These are phyloP conservation scores for Echinops telfairi DNA, from an alignment of 2,113 vertebrate genomes.

Conservation along the genomic window DNA sequence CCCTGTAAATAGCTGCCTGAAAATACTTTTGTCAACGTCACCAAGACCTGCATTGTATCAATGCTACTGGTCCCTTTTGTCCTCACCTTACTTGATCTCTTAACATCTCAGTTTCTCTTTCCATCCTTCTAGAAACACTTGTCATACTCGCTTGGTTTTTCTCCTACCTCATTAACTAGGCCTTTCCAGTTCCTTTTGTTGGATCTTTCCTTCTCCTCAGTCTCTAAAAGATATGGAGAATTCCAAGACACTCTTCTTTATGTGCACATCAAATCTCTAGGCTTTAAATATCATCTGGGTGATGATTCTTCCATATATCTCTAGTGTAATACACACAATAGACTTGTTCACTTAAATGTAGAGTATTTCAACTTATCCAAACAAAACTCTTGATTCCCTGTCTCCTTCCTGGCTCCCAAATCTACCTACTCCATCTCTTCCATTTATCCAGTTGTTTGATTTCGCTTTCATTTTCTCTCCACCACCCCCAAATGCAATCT, in stretches of 20 bases:
- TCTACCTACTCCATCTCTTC: conserved; percentile 32
- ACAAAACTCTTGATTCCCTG: conserved; percentile 8
- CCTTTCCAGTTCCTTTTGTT: conserved; percentile 27
- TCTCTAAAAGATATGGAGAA: conserved; percentile 4
- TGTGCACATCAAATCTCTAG: background rate
- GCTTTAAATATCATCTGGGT: conserved; percentile 23
- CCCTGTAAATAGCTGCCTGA: background rate
- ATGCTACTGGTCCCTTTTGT: conserved; percentile 2
- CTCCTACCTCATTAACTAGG: conserved; percentile 38
- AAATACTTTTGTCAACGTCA: conserved; percentile 42
- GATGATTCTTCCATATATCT: conserved; percentile 6
- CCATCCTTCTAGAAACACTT: conserved; percentile 4
- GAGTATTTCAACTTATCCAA: conserved; percentile 38
- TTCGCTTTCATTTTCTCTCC: background rate
- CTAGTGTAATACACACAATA: background rate
- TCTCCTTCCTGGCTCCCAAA: background rate
- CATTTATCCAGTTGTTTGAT: background rate
- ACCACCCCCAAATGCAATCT: background rate
- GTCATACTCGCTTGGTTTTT: background rate
- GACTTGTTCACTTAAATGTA: background rate
- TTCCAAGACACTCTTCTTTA: conserved; percentile 21
- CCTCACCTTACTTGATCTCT: background rate
- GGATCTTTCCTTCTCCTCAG: conserved; percentile 6
- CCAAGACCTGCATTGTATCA: background rate
- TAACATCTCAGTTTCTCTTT: background rate